Conservation (phyloP, 64 coral and sea anemone species). For the Trachythela sp. region DNA sequence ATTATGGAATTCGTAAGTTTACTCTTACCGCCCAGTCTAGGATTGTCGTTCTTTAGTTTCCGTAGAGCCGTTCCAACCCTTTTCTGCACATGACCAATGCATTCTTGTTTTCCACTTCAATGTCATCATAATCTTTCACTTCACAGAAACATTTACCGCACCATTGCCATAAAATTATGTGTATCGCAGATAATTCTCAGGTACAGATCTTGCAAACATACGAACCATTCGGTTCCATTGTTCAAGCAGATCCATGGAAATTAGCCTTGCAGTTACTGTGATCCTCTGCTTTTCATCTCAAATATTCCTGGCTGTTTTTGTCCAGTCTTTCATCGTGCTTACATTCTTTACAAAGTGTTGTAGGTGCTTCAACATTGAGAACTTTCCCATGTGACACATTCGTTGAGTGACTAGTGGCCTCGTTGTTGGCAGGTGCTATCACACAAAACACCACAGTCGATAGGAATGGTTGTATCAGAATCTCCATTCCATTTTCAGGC, state of each 20-base stretch:
- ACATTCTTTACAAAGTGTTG: neutral
- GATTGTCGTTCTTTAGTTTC: neutral
- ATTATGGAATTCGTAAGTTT: neutral
- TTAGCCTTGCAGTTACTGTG: neutral
- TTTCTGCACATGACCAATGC: neutral
- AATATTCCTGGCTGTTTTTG: neutral
- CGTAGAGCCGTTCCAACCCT: neutral
- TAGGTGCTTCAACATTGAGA: neutral
- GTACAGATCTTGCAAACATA: neutral
- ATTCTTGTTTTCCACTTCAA: neutral
- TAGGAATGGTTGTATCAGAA: neutral
- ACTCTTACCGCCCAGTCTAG: neutral
- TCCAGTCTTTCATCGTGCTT: neutral
- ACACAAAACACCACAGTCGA: neutral
- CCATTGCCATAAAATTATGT: neutral
- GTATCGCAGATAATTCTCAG: neutral
- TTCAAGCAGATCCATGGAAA: neutral
- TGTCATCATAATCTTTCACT: neutral
- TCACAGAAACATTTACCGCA: neutral
- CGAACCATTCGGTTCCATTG: neutral
- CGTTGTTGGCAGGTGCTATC: neutral
- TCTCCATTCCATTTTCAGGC: neutral
- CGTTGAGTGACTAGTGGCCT: neutral
- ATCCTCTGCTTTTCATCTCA: neutral
- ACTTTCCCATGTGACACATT: neutral